Conservation (phyloP, 1,140 invertebrate genomes). For the Calliopsis andreniformis region DNA sequence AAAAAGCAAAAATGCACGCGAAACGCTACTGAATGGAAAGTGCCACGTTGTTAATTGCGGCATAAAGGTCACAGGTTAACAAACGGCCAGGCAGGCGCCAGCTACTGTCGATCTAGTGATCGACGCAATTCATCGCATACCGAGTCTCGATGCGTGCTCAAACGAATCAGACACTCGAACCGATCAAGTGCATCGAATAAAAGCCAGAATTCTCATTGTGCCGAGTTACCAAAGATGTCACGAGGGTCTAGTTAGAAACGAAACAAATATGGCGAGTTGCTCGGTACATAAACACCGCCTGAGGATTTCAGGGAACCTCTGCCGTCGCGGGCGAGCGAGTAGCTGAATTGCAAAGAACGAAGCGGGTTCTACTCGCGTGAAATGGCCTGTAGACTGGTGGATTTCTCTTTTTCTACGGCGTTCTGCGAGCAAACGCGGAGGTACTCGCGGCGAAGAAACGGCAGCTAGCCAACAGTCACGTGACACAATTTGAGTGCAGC, state of each 20-base stretch:
- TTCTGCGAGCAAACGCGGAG: slow-evolving; percentile 14
- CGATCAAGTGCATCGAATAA: too few species aligned
- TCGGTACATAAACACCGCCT: slow-evolving; percentile 16
- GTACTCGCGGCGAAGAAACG: slow-evolving; percentile 51
- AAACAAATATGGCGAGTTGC: slow-evolving; percentile 12
- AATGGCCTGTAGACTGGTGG: slow-evolving; percentile 28
- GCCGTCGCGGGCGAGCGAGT: neutral
- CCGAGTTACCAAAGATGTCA: too few species aligned
- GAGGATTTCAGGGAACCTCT: slow-evolving; percentile 15
- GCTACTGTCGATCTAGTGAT: slow-evolving; percentile 43
- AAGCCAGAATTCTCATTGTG: too few species aligned
- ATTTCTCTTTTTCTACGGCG: slow-evolving; percentile 42
- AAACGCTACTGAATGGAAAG: slow-evolving; percentile 43
- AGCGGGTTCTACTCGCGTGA: slow-evolving; percentile 32
- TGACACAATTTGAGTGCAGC: slow-evolving; percentile 60
- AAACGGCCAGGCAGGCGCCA: slow-evolving; percentile 66
- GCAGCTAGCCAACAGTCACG: slow-evolving; percentile 50
- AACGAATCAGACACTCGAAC: neutral
- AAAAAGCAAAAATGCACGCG: neutral
- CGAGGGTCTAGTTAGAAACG: too few species aligned
- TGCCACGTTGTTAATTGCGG: slow-evolving; percentile 47
- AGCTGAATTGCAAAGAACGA: slow-evolving; percentile 7
- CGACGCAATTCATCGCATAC: slow-evolving; percentile 27
- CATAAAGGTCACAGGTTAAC: slow-evolving; percentile 66
- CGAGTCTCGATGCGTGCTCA: neutral